Conservation (phyloP, 2,888 invertebrate species). For the Caenorhabditis parvicauda region DNA sequence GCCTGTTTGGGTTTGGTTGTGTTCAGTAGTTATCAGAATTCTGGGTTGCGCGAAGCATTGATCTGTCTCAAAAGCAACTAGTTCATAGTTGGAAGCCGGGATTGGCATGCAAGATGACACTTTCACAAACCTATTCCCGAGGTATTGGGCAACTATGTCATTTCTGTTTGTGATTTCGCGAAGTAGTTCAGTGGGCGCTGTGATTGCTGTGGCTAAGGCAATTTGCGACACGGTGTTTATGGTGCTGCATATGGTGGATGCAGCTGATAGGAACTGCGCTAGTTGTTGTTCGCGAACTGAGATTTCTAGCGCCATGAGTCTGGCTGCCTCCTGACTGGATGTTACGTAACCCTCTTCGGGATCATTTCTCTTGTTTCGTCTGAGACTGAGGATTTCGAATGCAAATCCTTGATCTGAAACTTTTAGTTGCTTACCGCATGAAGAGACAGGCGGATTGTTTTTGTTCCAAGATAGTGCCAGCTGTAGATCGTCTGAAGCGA, state of each 20-base stretch:
- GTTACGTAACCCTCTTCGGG: constrained; percentile 1
- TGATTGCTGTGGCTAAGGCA: not conserved
- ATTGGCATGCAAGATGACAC: not conserved
- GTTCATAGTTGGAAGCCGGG: not conserved
- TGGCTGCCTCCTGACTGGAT: constrained; percentile 4
- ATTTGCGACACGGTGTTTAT: too few species aligned
- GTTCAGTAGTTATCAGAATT: not conserved
- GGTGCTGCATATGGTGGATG: not conserved
- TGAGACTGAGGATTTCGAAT: too few species aligned
- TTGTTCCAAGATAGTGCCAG: too few species aligned
- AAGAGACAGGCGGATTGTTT: too few species aligned
- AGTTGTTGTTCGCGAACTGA: not conserved
- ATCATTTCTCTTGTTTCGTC: too few species aligned
- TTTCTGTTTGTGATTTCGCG: not conserved
- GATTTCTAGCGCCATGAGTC: constrained; percentile 3
- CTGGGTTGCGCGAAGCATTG: constrained; percentile 5
- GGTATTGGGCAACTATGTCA: constrained; percentile 2
- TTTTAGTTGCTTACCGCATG: too few species aligned
- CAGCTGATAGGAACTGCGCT: not conserved
- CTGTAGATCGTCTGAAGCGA: too few species aligned
- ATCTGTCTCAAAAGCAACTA: not conserved
- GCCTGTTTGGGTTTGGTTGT: not conserved
- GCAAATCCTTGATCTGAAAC: too few species aligned
- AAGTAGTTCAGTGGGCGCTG: not conserved
- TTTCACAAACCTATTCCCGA: not conserved